Conservation (phyloP, 2,797 vertebrate genomes). For the Diplodus sargus region DNA sequence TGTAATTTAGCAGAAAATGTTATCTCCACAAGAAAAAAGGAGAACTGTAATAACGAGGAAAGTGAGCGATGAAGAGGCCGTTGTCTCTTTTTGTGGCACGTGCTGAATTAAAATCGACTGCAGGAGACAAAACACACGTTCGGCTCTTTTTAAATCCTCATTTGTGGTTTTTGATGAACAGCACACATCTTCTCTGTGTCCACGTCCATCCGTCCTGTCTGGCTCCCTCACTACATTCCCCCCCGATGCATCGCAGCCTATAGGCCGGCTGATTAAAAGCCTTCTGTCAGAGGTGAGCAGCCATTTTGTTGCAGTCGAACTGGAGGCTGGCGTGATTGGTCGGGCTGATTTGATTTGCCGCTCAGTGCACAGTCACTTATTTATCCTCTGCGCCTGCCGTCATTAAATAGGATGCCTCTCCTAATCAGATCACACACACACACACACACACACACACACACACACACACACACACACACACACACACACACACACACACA, state of each 20-base stretch:
- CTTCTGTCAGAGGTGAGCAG: conserved; percentile 52
- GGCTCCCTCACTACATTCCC: background rate
- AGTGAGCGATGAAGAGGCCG: background rate
- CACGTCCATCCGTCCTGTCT: background rate
- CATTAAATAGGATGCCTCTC: conserved; percentile 76
- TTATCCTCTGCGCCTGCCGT: conserved; percentile 65
- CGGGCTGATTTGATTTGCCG: conserved; percentile 74
- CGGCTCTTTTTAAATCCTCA: background rate
- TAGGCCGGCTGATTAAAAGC: conserved; percentile 68
- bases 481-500: conserved; percentile 36
- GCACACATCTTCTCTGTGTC: background rate
- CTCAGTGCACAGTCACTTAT: conserved; percentile 70
- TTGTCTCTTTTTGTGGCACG: background rate
- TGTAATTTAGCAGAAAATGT: conserved; percentile 38
- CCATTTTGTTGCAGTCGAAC: conserved; percentile 50
- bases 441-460: conserved; percentile 7
- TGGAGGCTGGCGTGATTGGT: conserved; percentile 43
- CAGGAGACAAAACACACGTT: background rate
- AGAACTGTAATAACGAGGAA: background rate
- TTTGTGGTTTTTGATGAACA: background rate
- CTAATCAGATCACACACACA: conserved; percentile 70
- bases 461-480: conserved; percentile 5
- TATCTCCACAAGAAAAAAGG: background rate
- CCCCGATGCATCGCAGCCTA: conserved; percentile 30
- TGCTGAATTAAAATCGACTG: conserved; percentile 4